These are phyloP conservation scores for Heterocephalus glaber DNA, from an alignment of 2,113 vertebrate species.

Conservation along the genomic window DNA sequence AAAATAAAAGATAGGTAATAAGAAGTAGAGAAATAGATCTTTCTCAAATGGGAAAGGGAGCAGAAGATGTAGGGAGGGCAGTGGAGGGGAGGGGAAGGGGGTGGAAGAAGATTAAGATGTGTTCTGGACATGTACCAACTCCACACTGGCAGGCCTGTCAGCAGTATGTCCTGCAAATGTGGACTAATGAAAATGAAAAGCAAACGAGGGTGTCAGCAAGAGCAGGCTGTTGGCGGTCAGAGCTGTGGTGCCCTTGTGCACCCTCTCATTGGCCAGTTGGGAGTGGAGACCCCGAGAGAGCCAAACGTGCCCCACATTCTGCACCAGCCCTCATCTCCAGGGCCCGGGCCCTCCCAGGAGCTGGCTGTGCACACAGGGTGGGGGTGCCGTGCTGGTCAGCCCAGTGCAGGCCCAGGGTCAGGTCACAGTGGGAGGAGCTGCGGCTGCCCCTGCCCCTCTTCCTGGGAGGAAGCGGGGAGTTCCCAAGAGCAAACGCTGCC, in stretches of 20 bases:
- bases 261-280: neutral
- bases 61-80: neutral
- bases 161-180: neutral
- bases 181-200: neutral
- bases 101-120: neutral
- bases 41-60: neutral
- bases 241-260: too few species aligned
- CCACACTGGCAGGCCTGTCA: neutral
- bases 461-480: conserved; percentile 25
- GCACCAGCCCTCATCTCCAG: rapidly evolving
- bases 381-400: neutral
- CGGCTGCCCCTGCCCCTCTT: neutral
- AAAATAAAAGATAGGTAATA: neutral
- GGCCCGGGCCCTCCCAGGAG: neutral
- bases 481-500: conserved; percentile 59
- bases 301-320: neutral
- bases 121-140: neutral
- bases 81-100: neutral
- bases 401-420: neutral
- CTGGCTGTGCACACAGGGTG: too few species aligned
- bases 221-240: neutral
- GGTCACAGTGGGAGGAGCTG: neutral
- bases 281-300: neutral
- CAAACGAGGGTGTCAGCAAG: neutral
- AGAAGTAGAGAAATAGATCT: neutral